A percentile compares a stretch with the other conserved stretches of the same genome.
phyloP scores from a whole-genome alignment of 2,113 vertebrate species.

The Oncorhynchus nerka region DNA sequence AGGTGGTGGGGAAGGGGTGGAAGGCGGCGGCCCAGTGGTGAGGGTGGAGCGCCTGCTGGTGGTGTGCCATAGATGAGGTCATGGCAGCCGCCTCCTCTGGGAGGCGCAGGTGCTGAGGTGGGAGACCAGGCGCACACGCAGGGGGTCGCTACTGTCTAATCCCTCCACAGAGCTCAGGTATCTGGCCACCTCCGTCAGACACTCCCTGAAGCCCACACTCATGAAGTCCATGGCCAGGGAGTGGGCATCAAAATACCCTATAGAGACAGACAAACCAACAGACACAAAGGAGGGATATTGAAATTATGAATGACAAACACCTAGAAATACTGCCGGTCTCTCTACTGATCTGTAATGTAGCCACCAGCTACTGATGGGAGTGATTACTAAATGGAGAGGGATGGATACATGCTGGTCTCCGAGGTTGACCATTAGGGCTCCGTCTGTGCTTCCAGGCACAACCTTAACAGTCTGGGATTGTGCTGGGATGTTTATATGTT shows the following conservation, averaged over 20 bases:
- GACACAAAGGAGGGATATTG: background rate
- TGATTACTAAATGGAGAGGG: no score
- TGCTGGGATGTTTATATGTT: constrained; percentile 73
- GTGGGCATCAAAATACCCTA: constrained; percentile 88
- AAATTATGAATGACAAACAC: background rate
- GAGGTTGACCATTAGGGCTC: no score
- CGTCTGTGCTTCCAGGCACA: background rate
- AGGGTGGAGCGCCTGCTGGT: constrained; percentile 66
- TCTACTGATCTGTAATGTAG: background rate
- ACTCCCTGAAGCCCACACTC: constrained; percentile 94
- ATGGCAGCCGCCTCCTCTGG: constrained; percentile 85
- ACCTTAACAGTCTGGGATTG: background rate
- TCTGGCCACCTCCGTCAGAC: constrained; percentile 85
- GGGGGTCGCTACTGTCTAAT: constrained; percentile 82
- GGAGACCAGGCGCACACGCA: constrained; percentile 84
- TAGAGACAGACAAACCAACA: background rate
- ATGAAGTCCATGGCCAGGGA: constrained; percentile 95
- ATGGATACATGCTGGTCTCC: background rate
- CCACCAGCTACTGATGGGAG: no score
- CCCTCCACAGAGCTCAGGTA: constrained; percentile 89
- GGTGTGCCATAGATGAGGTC: constrained; percentile 78
- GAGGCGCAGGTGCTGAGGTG: constrained; percentile 89
- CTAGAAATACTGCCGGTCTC: background rate
- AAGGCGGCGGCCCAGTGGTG: constrained; percentile 84
- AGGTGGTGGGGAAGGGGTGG: constrained; percentile 75